Conservation (phyloP, 2,113 vertebrate genomes). For the Plectropomus leopardus region DNA sequence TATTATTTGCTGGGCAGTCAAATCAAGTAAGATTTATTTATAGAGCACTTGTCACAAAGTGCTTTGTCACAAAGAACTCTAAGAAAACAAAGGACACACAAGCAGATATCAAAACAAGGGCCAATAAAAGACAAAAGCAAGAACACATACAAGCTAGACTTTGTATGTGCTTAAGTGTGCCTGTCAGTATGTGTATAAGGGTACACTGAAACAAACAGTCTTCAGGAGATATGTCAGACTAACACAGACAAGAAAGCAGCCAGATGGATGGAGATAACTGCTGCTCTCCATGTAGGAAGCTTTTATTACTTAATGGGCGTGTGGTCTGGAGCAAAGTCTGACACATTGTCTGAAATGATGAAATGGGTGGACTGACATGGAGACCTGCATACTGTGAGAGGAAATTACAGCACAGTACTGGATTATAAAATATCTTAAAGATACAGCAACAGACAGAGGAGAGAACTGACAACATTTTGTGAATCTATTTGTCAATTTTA, state of each 20-base stretch:
- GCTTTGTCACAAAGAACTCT: slow-evolving; percentile 38
- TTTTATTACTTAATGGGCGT: slow-evolving; percentile 14
- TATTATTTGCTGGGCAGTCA: slow-evolving; percentile 53
- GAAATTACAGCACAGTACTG: slow-evolving; percentile 5
- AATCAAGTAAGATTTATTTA: slow-evolving; percentile 64
- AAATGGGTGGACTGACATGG: slow-evolving; percentile 14
- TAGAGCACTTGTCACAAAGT: slow-evolving; percentile 52
- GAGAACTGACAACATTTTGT: slow-evolving; percentile 1
- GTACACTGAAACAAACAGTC: slow-evolving; percentile 13
- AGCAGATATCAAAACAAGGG: slow-evolving; percentile 39
- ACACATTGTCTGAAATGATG: slow-evolving; percentile 41
- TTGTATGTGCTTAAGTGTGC: background rate
- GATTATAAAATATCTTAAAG: slow-evolving; percentile 24
- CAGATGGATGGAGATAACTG: slow-evolving; percentile 7
- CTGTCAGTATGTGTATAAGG: background rate
- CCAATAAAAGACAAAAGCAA: slow-evolving; percentile 25
- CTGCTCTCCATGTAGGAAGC: slow-evolving; percentile 9
- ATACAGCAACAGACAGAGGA: background rate
- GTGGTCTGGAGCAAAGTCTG: slow-evolving; percentile 18
- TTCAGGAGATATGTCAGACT: background rate
- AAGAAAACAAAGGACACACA: slow-evolving; percentile 50
- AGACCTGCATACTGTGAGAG: slow-evolving; percentile 25
- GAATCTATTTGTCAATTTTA: slow-evolving; percentile 3
- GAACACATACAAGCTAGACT: background rate
- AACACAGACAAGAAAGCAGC: slow-evolving; percentile 6